A percentile compares a stretch with the other conserved stretches of the same genome.
phyloP scores from a whole-genome alignment of 2,888 invertebrate genomes.

The Liodrosophila aerea region DNA sequence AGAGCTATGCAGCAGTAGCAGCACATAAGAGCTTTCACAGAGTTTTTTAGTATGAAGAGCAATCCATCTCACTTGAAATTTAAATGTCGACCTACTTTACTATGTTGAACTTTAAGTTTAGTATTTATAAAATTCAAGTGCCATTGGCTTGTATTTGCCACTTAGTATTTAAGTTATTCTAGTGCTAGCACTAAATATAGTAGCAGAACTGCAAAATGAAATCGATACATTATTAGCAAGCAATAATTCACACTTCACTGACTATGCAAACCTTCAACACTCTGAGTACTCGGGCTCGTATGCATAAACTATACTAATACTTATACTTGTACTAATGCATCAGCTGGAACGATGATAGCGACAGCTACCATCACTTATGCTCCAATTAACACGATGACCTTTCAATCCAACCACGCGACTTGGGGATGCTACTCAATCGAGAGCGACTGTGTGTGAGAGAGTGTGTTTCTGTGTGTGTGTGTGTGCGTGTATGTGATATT shows the following conservation, averaged over 20 bases:
- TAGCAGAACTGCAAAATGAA: constrained; percentile 26
- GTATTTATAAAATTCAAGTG: neutral
- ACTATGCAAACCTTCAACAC: constrained; percentile 21
- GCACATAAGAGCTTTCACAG: too few species aligned
- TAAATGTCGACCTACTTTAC: too few species aligned
- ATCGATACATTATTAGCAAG: constrained; percentile 52
- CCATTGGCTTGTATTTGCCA: too few species aligned
- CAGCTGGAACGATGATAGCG: constrained; percentile 41
- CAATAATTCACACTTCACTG: constrained; percentile 62
- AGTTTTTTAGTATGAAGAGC: neutral
- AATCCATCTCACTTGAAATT: neutral
- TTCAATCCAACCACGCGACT: constrained; percentile 51
- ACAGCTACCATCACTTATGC: constrained; percentile 58
- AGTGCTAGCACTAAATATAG: constrained; percentile 44
- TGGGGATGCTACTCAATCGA: neutral
- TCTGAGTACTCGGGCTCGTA: constrained; percentile 10
- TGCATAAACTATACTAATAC: constrained; percentile 6
- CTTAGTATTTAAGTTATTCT: constrained; percentile 33
- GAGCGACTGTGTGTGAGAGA: neutral
- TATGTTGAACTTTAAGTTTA: too few species aligned
- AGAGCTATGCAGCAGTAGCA: too few species aligned
- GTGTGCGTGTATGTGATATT: too few species aligned
- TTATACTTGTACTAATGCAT: constrained; percentile 19
- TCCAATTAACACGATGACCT: constrained; percentile 75
- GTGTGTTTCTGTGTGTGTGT: too few species aligned